Conservation (phyloP, 2,113 vertebrate species). For the Onychorhynchus coronatus region DNA sequence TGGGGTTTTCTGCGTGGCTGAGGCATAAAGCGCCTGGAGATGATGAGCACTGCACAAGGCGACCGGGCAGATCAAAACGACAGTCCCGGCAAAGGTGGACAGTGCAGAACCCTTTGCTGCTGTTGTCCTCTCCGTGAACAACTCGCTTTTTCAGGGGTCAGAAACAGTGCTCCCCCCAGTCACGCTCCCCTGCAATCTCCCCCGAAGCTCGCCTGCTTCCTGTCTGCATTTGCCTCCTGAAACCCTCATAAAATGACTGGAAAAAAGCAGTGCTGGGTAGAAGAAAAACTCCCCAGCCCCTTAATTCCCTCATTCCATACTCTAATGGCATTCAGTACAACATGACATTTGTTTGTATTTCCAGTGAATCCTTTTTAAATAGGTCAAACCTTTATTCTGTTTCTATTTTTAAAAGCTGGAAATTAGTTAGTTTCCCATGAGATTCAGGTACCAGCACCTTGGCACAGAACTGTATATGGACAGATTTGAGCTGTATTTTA, state of each 20-base stretch:
- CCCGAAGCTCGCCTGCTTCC: rapidly evolving
- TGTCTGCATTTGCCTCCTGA: neutral
- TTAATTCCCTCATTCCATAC: neutral
- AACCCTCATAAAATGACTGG: neutral
- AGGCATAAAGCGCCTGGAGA: slow-evolving; percentile 33
- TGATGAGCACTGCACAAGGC: slow-evolving; percentile 13
- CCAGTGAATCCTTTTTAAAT: neutral
- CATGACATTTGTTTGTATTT: neutral
- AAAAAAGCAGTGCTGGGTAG: neutral
- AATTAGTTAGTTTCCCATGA: neutral
- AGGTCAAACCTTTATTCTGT: neutral
- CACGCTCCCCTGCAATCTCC: neutral
- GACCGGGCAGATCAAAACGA: neutral
- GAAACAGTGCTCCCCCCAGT: neutral
- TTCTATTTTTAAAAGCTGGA: neutral
- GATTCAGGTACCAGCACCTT: neutral
- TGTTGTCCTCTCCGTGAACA: neutral
- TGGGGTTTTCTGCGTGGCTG: slow-evolving; percentile 65
- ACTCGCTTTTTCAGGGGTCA: neutral
- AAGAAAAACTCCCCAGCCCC: neutral
- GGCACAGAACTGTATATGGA: neutral
- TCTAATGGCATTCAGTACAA: neutral
- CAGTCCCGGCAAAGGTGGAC: neutral
- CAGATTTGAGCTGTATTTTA: neutral
- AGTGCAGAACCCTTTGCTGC: neutral